Conservation (phyloP, 2,888 invertebrate species). For the Caenorhabditis macrosperma region DNA sequence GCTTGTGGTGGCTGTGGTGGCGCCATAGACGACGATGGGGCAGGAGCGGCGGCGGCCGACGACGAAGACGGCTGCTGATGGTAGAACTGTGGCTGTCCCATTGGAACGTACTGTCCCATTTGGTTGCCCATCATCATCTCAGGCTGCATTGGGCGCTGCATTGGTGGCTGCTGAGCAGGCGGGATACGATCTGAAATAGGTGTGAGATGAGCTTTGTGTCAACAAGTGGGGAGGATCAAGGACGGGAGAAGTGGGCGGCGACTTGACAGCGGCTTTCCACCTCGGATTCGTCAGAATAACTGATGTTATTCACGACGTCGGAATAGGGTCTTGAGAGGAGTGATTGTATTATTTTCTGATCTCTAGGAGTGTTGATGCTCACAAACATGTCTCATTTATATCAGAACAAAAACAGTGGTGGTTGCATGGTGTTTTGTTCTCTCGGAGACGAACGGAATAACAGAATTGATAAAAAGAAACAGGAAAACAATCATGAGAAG, state of each 20-base stretch:
- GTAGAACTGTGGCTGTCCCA: conserved; percentile 3
- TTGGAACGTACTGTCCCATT: conserved; percentile 34
- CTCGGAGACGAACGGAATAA: neutral
- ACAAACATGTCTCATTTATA: neutral
- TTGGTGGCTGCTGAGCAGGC: neutral
- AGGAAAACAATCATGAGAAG: conserved; percentile 1
- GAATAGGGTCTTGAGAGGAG: conserved; percentile 8
- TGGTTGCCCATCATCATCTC: conserved; percentile 42
- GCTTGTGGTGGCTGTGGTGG: neutral
- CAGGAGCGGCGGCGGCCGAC: too few relatives aligned
- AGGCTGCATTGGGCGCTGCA: conserved; percentile 31
- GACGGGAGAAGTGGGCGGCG: conserved; percentile 29
- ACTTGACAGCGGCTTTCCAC: neutral
- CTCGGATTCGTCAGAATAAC: conserved; percentile 32
- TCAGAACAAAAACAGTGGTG: neutral
- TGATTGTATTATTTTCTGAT: conserved; percentile 23
- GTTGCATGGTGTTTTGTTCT: too few relatives aligned
- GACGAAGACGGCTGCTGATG: conserved; percentile 16
- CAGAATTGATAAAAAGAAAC: neutral
- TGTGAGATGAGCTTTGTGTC: conserved; percentile 32
- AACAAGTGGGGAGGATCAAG: conserved; percentile 41
- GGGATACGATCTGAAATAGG: conserved; percentile 40
- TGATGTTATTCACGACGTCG: conserved; percentile 25
- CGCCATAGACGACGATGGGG: too few relatives aligned
- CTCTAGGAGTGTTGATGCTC: neutral